Conservation (phyloP, 1,140 invertebrate species). For the Augochlora pura region DNA sequence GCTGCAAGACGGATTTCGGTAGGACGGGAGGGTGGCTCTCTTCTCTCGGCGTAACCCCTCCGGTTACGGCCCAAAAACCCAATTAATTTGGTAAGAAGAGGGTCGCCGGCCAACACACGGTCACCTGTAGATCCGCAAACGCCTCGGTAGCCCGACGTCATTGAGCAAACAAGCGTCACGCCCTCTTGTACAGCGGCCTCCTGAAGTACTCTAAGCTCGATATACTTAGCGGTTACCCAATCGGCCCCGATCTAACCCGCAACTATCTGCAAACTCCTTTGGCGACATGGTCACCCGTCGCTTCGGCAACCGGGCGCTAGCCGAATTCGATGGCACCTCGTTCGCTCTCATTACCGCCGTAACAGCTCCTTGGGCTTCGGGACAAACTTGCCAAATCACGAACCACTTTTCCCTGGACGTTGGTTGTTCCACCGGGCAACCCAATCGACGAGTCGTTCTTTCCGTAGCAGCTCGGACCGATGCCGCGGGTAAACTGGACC, state of each 20-base stretch:
- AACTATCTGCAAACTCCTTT: slow-evolving; percentile 63
- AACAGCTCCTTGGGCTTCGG: slow-evolving; percentile 26
- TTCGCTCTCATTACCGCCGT: slow-evolving; percentile 29
- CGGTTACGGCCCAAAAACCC: slow-evolving; percentile 9
- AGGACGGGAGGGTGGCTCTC: too few species aligned
- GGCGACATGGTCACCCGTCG: slow-evolving; percentile 47
- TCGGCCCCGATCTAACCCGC: slow-evolving; percentile 62
- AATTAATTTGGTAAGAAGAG: slow-evolving; percentile 10
- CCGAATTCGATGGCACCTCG: slow-evolving; percentile 24
- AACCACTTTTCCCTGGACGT: not conserved
- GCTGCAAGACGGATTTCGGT: not conserved
- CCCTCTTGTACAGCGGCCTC: slow-evolving; percentile 53
- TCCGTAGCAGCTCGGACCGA: too few species aligned
- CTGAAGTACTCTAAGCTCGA: slow-evolving; percentile 63
- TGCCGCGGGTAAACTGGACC: too few species aligned
- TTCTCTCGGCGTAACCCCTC: not conserved
- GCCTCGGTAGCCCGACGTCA: slow-evolving; percentile 44
- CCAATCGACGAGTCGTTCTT: too few species aligned
- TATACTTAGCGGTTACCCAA: slow-evolving; percentile 67
- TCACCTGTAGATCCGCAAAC: slow-evolving; percentile 45
- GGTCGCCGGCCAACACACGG: not conserved
- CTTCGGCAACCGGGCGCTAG: not conserved
- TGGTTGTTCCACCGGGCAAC: too few species aligned
- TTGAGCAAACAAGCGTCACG: slow-evolving; percentile 61
- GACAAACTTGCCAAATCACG: too few species aligned